A percentile compares a stretch with the other conserved stretches of the same genome.
Evolutionary conservation across 2,888 invertebrate genomes (phyloP).

Genomic region (Pecten maximus): DNA sequence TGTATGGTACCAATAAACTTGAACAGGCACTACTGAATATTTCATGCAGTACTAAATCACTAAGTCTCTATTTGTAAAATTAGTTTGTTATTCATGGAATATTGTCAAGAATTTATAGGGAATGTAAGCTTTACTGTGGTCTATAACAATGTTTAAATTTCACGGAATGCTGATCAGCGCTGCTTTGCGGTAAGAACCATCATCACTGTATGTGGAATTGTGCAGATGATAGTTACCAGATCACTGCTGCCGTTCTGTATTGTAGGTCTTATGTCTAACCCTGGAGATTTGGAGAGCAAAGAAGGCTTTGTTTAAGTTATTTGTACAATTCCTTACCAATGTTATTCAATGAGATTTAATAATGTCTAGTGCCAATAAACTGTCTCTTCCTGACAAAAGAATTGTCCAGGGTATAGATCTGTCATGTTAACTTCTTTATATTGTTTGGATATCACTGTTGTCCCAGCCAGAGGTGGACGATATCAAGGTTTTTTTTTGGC

Average conservation of each 20-base stretch:
- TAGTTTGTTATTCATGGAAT: background rate
- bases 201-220: background rate
- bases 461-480: too few relatives aligned
- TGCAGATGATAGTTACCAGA: background rate
- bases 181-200: background rate
- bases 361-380: background rate
- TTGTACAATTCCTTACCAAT: background rate
- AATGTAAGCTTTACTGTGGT: background rate
- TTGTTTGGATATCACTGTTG: too few relatives aligned
- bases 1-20: too few relatives aligned
- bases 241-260: background rate
- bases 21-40: background rate
- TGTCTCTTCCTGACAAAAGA: background rate
- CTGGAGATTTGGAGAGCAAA: background rate
- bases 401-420: background rate
- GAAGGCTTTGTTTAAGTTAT: background rate
- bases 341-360: background rate
- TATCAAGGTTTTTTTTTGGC: too few relatives aligned
- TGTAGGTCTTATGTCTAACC: background rate
- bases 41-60: background rate
- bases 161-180: background rate
- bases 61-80: background rate
- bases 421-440: background rate
- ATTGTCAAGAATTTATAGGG: background rate
- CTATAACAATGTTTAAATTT: background rate